Percentiles rank a stretch among this genome's conserved stretches.
These are phyloP conservation scores for Sesia apiformis DNA, from an alignment of 2,888 invertebrate species.

Conservation along the genomic window DNA sequence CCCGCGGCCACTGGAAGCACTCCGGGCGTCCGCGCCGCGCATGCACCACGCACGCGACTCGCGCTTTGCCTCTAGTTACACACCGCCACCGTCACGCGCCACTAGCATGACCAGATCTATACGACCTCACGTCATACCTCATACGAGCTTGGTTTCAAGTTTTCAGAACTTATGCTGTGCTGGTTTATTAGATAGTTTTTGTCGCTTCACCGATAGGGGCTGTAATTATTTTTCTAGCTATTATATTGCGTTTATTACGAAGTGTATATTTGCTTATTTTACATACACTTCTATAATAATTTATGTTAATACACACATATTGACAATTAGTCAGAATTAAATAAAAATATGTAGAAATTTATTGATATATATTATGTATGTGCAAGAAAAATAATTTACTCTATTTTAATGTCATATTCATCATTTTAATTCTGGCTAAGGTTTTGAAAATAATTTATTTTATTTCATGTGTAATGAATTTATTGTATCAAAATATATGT, in stretches of 20 bases:
- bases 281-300: no score
- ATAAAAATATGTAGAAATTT: no score
- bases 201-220: constrained; percentile 40
- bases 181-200: constrained; percentile 48
- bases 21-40: constrained; percentile 31
- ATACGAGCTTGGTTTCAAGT: constrained; percentile 49
- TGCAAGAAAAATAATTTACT: no score
- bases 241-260: constrained; percentile 12
- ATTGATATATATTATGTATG: no score
- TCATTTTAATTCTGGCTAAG: no score
- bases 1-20: constrained; percentile 62
- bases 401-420: no score
- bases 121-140: constrained; percentile 41
- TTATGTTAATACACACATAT: no score
- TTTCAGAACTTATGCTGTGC: constrained; percentile 46
- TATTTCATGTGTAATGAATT: no score
- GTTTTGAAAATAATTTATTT: no score
- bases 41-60: constrained; percentile 24
- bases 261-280: constrained; percentile 9
- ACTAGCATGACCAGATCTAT: constrained; percentile 11
- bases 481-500: no score
- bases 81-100: constrained; percentile 16
- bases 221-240: constrained; percentile 37
- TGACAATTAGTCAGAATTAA: no score
- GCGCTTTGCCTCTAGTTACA: constrained; percentile 39